Conservation (phyloP, 2,888 invertebrate species). For the Lathronympha strigana region DNA sequence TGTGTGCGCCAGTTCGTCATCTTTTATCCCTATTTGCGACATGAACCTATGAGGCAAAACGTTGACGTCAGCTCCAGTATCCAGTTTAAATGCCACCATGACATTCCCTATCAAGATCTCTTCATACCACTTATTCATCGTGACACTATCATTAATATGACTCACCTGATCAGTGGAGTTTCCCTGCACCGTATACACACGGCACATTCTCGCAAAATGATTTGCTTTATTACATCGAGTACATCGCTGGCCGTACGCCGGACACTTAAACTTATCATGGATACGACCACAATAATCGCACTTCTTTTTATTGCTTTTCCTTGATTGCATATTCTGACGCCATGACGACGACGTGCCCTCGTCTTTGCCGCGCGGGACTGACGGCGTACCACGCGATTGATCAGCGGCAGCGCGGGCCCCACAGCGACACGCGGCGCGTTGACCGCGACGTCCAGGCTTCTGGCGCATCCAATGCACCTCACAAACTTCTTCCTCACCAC, state of each 20-base stretch:
- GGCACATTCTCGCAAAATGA: too few relatives aligned
- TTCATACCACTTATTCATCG: neutral
- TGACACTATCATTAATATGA: neutral
- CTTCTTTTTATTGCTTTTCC: too few relatives aligned
- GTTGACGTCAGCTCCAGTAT: conserved; percentile 21
- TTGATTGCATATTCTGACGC: too few relatives aligned
- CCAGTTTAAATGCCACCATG: neutral
- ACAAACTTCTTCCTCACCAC: too few relatives aligned
- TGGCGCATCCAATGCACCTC: too few relatives aligned
- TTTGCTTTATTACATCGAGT: too few relatives aligned
- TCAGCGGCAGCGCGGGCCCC: neutral
- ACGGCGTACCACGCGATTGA: neutral
- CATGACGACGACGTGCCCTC: neutral
- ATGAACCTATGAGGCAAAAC: conserved; percentile 7
- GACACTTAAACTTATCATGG: too few relatives aligned
- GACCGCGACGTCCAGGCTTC: neutral
- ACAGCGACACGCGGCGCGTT: neutral
- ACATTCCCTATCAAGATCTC: conserved; percentile 1
- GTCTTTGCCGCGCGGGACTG: neutral
- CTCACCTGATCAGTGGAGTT: conserved; percentile 22
- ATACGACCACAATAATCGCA: too few relatives aligned
- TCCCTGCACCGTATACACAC: conserved; percentile 18
- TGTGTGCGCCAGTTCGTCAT: neutral
- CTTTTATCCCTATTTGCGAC: neutral
- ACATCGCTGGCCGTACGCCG: too few relatives aligned